These are phyloP conservation scores for Drosophila seclusa DNA, from an alignment of 2,888 invertebrate species.

Conservation along the genomic window DNA sequence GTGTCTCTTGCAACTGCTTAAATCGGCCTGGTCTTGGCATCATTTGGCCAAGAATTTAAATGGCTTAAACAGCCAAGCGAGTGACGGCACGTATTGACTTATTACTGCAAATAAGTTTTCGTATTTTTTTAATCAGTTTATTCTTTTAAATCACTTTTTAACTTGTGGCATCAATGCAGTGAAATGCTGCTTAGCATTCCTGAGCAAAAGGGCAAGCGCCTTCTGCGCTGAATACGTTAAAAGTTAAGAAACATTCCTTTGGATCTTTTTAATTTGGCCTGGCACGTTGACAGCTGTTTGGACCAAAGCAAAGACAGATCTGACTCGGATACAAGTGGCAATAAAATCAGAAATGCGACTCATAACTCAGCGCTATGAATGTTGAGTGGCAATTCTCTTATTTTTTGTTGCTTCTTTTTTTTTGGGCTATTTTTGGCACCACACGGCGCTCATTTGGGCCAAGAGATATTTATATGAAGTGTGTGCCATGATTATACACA, in stretches of 20 bases:
- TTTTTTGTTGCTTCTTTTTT: no score
- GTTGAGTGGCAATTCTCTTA: conserved; percentile 57
- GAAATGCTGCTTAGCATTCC: conserved; percentile 23
- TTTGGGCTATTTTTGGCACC: conserved; percentile 23
- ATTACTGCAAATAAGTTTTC: background rate
- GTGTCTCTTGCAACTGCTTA: background rate
- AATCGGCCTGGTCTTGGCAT: background rate
- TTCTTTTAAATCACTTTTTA: conserved; percentile 18
- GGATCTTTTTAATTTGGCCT: conserved; percentile 53
- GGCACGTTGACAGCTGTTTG: conserved; percentile 35
- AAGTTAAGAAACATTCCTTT: conserved; percentile 37
- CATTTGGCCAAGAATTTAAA: background rate
- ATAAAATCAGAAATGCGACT: conserved; percentile 63
- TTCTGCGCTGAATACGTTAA: conserved; percentile 13
- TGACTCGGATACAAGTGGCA: conserved; percentile 26
- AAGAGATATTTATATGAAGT: conserved; percentile 41
- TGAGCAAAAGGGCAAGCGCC: conserved; percentile 12
- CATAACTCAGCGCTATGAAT: conserved; percentile 65
- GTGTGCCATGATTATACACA: conserved; percentile 38
- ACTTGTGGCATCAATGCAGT: background rate
- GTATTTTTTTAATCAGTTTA: background rate
- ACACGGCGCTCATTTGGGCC: conserved; percentile 33
- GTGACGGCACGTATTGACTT: background rate
- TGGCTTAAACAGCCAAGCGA: background rate
- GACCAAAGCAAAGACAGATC: background rate